Conservation (phyloP, 1,140 invertebrate species). For the Saccostrea glomerata region DNA sequence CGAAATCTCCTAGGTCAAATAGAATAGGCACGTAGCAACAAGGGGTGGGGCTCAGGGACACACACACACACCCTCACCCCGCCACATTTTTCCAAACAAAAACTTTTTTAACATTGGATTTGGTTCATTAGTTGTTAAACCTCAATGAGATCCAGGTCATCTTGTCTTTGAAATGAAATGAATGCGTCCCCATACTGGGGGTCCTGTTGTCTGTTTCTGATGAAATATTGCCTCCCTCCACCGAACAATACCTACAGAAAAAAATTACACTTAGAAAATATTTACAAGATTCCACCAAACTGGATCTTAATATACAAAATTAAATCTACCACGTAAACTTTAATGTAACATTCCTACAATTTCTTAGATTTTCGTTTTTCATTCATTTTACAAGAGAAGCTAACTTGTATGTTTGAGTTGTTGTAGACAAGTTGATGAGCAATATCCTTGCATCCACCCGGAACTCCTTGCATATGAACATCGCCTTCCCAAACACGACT, state of each 20-base stretch:
- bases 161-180: slow-evolving; percentile 37
- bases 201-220: slow-evolving; percentile 70
- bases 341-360: too few relatives aligned
- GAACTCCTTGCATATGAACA: slow-evolving; percentile 57
- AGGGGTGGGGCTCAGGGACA: too few relatives aligned
- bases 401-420: slow-evolving; percentile 62
- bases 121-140: neutral
- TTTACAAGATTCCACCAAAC: too few relatives aligned
- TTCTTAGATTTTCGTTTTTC: too few relatives aligned
- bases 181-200: slow-evolving; percentile 42
- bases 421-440: slow-evolving; percentile 71
- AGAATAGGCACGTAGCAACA: too few relatives aligned
- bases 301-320: too few relatives aligned
- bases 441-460: slow-evolving; percentile 74
- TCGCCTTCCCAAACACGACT: slow-evolving; percentile 79
- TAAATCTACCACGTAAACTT: too few relatives aligned
- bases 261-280: too few relatives aligned
- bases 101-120: too few relatives aligned
- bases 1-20: too few relatives aligned
- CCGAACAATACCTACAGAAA: slow-evolving; percentile 67
- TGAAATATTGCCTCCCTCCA: slow-evolving; percentile 65
- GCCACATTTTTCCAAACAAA: too few relatives aligned
- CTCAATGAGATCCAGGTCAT: slow-evolving; percentile 52
- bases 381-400: neutral
- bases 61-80: too few relatives aligned